A percentile compares a stretch with the other conserved stretches of the same genome.
Evolutionary conservation across 2,113 vertebrate genomes (phyloP).

Genomic region (Takifugu flavidus): DNA sequence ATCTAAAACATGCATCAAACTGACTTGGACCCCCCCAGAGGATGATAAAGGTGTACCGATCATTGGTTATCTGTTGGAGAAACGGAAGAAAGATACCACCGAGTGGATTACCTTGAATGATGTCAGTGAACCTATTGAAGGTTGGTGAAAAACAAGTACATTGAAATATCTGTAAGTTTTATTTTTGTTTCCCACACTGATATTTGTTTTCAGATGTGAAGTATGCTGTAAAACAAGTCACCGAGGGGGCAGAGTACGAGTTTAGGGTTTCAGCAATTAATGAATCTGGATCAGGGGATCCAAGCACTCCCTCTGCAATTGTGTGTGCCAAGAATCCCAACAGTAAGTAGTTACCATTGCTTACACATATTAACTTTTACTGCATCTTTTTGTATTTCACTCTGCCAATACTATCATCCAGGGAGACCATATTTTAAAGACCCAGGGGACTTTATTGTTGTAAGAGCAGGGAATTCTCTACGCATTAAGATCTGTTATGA

Average conservation of each 20-base stretch:
- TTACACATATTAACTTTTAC: neutral
- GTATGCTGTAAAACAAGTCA: slow-evolving; percentile 74
- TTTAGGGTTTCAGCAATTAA: slow-evolving; percentile 86
- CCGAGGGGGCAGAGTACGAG: slow-evolving; percentile 82
- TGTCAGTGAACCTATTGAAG: slow-evolving; percentile 69
- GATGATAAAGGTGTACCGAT: slow-evolving; percentile 72
- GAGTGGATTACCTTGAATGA: slow-evolving; percentile 78
- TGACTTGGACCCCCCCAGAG: slow-evolving; percentile 78
- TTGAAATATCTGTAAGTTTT: neutral
- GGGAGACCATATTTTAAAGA: slow-evolving; percentile 78
- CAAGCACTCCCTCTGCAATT: slow-evolving; percentile 76
- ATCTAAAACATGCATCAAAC: slow-evolving; percentile 74
- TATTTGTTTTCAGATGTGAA: slow-evolving; percentile 68
- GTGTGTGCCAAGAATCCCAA: slow-evolving; percentile 79
- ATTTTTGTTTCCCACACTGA: neutral
- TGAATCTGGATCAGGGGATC: slow-evolving; percentile 79
- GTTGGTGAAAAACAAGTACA: slow-evolving; percentile 53
- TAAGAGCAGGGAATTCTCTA: slow-evolving; percentile 78
- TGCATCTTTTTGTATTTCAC: neutral
- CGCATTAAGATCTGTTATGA: slow-evolving; percentile 80
- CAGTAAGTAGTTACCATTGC: slow-evolving; percentile 72
- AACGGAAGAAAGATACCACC: slow-evolving; percentile 80
- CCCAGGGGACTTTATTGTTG: slow-evolving; percentile 73
- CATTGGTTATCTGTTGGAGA: slow-evolving; percentile 82
- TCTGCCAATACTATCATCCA: slow-evolving; percentile 53